Base-by-base conservation (phyloP, 2,888 invertebrate species). In the Tenodera sinensis region DNA sequence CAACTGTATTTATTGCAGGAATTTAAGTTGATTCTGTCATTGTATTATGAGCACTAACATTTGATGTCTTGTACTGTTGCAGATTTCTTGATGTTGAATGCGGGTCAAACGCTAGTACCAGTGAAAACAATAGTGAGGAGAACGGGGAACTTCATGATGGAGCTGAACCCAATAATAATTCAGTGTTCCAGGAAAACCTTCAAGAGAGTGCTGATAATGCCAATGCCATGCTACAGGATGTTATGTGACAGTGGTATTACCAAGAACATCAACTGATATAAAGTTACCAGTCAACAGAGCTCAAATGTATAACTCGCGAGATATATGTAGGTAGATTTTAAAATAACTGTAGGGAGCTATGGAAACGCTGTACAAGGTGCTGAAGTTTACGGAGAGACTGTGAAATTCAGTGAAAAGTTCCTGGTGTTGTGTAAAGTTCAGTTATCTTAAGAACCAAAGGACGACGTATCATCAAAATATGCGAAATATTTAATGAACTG, bases 31-130 rank as follows among this genome's bases (percentile, higher is more conserved):
- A 9, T 1, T 42, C 12, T 42, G 6, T 6, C 9, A 12, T 42
- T 0, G 12, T 42, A 42, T 42, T 12, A 42, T 42, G 12, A 42
- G 42, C 12, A 12, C 42, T 42, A 42, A 42, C 6, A 42, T 2
- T 42, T 42, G 42, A 12, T 42, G 42, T 42, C 42, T 42, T 42
- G 34, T 34, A 34, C 34, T 34, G 54, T 87, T 27, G 20, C 90
- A 91, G 91, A 88, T 92, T 92, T 90, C 90, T 91, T 54, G 91
- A 92, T 88, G 92, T 91, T 30, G 92, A 92, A 42, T 91, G 91
- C 84, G 90, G 90, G 28, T 90, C 90, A 28, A 91, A 91, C 83
- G 89, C 88, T 27, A 90, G 91, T 88, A 90, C 91, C 27, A 91
- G 90, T 86, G 91, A 90, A 30, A 89, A 89, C 42, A 90, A 90